Conservation (phyloP, 2,797 vertebrate genomes). For the Natrix natrix region DNA sequence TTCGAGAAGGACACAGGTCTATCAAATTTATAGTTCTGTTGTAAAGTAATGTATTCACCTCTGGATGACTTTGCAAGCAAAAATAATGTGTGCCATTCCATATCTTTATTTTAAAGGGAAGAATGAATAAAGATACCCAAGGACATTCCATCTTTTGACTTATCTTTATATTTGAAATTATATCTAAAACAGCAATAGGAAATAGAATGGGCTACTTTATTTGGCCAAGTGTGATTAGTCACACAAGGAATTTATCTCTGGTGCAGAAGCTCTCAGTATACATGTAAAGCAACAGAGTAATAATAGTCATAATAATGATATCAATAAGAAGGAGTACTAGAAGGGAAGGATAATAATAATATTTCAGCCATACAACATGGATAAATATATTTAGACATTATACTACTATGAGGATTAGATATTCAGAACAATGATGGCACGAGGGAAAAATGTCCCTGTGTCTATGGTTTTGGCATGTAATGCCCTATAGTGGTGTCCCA, state of each 20-base stretch:
- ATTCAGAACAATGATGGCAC: background rate
- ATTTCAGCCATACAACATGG: background rate
- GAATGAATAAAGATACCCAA: background rate
- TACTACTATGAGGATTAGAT: background rate
- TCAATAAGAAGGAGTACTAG: background rate
- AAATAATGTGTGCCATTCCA: background rate
- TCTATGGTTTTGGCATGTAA: background rate
- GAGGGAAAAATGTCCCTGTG: background rate
- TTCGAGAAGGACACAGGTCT: background rate
- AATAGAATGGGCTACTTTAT: background rate
- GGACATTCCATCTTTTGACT: background rate
- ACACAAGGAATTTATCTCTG: background rate
- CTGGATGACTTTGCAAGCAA: background rate
- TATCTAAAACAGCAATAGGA: background rate
- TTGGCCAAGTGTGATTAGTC: background rate
- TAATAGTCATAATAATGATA: background rate
- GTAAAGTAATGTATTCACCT: background rate
- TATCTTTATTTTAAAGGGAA: background rate
- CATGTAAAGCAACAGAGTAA: background rate
- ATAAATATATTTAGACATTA: background rate
- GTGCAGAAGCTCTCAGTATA: background rate
- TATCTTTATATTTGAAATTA: background rate
- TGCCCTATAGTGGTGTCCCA: no score
- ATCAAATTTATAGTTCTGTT: background rate
- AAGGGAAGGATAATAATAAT: background rate